Evolutionary conservation across 2,797 vertebrate genomes (phyloP), one percentile per base, ranked within the genome.

Genomic region (Anableps anableps): DNA sequence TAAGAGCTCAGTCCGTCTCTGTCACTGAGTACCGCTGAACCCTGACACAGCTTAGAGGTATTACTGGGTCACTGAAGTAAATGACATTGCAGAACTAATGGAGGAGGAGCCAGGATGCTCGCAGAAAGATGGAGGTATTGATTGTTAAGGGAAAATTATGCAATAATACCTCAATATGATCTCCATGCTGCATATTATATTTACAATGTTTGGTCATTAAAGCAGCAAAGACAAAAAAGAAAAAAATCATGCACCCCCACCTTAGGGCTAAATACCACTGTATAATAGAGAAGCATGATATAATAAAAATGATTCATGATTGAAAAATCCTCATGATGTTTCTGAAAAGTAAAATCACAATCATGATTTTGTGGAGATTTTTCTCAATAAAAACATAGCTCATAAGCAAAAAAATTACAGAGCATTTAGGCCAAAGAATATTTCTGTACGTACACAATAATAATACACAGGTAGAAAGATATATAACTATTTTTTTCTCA

Each of bases 1-100:
- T 95, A 95, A 91, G 91, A 88, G 91, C 93, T 93, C 91, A 94
- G 92, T 93, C 91, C 90, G 89, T 93, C 92, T 93, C 88, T 94
- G 92, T 94, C 91, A 90, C 85, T 31, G 84, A 91, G 85, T 88
- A 78, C 85, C 53, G 76, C 87, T 90, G 91, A 94, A 94, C 92
- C 86, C 88, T 93, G 91, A 94, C 91, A 90, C 87, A 89, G 91
- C 92, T 94, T 88, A 90, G 80, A 93, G 88, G 86, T 91, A 92
- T 92, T 91, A 91, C 71, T 76, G 87, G 93, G 93, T 93, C 91
- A 92, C 83, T 58, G 81, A 83, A 89, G 86, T 91, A 93, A 90
- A 92, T 88, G 88, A 89, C 87, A 83, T 76, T 11, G 60, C 72
- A 41, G 79, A 79, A 77, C 74, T 48, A 73, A 78, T 75, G 6